Percentiles rank a stretch among this genome's conserved stretches.
phyloP scores from a whole-genome alignment of 2,888 invertebrate genomes.

The Sicus ferrugineus region DNA sequence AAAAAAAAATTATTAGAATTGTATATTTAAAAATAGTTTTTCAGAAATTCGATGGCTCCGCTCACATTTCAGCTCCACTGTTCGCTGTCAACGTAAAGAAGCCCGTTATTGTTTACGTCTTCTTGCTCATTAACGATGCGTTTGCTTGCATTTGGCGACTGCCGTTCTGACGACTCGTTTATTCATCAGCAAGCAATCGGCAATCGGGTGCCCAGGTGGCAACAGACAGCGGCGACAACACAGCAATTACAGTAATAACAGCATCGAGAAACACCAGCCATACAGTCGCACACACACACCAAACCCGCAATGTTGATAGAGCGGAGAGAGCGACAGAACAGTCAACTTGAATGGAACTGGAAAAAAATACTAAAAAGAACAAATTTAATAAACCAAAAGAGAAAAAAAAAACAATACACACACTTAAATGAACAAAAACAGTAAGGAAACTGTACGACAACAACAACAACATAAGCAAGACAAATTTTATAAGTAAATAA shows the following conservation, averaged over 20 bases:
- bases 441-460: conserved; percentile 37
- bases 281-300: conserved; percentile 18
- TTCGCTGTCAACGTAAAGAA: too few relatives aligned
- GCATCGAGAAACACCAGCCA: conserved; percentile 43
- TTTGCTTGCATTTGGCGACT: not conserved
- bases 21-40: not conserved
- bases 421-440: conserved; percentile 31
- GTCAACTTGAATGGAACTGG: conserved; percentile 54
- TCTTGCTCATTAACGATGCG: not conserved
- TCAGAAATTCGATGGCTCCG: not conserved
- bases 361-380: conserved; percentile 35
- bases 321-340: conserved; percentile 48
- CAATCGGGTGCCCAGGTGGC: conserved; percentile 28
- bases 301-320: conserved; percentile 30
- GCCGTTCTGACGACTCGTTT: not conserved
- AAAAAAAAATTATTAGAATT: not conserved
- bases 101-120: too few relatives aligned
- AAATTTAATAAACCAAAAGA: conserved; percentile 1
- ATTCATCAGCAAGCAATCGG: not conserved
- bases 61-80: too few relatives aligned
- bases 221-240: conserved; percentile 26
- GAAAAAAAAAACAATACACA: conserved; percentile 3
- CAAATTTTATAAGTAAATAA: conserved; percentile 17
- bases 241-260: conserved; percentile 24
- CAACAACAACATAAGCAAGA: conserved; percentile 15